Evolutionary conservation across 1,140 invertebrate genomes (phyloP), one percentile per base, ranked within the genome.

Genomic region (Saccostrea cuccullata): DNA sequence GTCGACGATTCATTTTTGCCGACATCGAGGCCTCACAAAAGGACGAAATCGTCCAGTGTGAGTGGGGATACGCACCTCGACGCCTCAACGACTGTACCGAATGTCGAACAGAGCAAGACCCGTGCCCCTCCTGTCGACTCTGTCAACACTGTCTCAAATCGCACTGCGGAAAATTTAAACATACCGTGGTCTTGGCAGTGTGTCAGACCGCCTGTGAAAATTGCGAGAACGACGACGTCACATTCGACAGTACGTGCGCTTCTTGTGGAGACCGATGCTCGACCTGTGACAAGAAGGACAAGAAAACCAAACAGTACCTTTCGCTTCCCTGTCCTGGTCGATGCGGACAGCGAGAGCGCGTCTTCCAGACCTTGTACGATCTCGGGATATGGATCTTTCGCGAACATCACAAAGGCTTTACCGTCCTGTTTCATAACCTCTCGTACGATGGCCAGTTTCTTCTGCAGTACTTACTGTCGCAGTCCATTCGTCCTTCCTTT

Each of bases 321-420:
- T 13, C 23, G 8, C 23, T 47, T 60, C 87, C 84, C 23, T 89
- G 88, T 83, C 8, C 55, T 6, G 55, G 84, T 13, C 58, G 64
- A n/a, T 89, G 89, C 73, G 86, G 86, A 17, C 55, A 60, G 17
- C 67, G 88, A 40, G 88, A 90, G 84, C n/a, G 55, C 20, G 77
- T 89, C 23, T 89, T 89, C 36, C 67, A 23, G 23, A 82, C 86
- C 15, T 12, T 56, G 11, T 73, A 4, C 15, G 70, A 87, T 13
- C 77, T 87, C 9, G 30, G 86, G 3, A 30, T 0, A 15, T 86
- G 67, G 64, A 40, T 86, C 1, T 73, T 77, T 17, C 4, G 26
- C 13, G 85, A 86, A 40, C 26, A 64, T 11, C 67, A 77, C 40
- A 73, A 40, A 86, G 36, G 36, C 0, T 86, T 47, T 23, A 73